Evolutionary conservation across 2,797 vertebrate genomes (phyloP), one percentile per base, ranked within the genome.

Genomic region (Diplodus puntazzo): DNA sequence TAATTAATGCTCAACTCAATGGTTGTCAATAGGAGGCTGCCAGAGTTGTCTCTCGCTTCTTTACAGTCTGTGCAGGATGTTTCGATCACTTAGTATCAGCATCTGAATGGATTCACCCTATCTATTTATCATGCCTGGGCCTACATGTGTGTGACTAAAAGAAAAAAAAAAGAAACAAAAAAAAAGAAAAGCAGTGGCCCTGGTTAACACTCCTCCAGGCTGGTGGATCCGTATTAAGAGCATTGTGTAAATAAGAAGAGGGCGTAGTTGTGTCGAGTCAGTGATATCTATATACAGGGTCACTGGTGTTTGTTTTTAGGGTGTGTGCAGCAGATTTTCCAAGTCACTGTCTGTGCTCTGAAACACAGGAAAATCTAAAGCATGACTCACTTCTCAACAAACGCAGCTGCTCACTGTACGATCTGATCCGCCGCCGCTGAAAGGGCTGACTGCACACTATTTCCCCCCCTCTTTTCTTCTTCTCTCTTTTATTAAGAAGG

Each of bases 291-390:
- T 87, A 84, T 72, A 76, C 88, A 88, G 77, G 92, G 92, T 84
- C 87, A 82, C 57, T 92, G 89, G 49, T 95, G 92, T 95, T 95
- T 95, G 92, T 93, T 94, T 95, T 93, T 83, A 91, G 94, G 94
- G 95, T 78, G 93, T 95, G 90, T 84, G 82, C 79, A 75, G 75
- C 89, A 94, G 80, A 92, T 85, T 95, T 95, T 94, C 92, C 91
- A 89, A 92, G 89, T 92, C 90, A 90, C 91, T 93, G 93, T 94
- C 92, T 93, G 83, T 76, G 66, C 85, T 88, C 83, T 67, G 84
- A 89, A 93, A 93, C 86, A 93, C 89, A 92, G 91, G 91, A 93
- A 95, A 94, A 94, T 90, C 90, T 90, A 81, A 89, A 90, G 90
- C 90, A 88, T 95, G 93, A 95, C 86, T 95, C 95, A 95, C 87